A percentile compares a stretch with the other conserved stretches of the same genome.
These are phyloP conservation scores for Ptilorrhoa leucosticta DNA, from an alignment of 2,113 vertebrate genomes.

Conservation along the genomic window DNA sequence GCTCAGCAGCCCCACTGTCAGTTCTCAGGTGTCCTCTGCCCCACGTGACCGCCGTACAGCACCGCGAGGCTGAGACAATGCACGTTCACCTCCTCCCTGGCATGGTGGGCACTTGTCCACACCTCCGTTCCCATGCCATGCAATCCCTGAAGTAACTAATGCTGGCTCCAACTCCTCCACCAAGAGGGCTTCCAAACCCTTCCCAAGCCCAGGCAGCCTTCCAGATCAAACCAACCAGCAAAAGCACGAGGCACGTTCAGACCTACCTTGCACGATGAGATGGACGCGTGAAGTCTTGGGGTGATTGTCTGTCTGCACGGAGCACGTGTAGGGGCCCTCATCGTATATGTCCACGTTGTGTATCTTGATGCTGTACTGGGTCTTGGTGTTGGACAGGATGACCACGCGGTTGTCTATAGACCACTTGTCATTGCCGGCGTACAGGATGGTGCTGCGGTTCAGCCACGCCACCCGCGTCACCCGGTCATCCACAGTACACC, in stretches of 20 bases:
- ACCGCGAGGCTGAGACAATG: neutral
- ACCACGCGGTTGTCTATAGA: constrained; percentile 93
- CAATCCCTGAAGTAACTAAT: accelerated
- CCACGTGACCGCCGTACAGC: accelerated
- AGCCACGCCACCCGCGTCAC: constrained; percentile 95
- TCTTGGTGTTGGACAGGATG: constrained; percentile 88
- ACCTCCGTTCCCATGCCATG: accelerated
- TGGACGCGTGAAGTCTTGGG: constrained; percentile 92
- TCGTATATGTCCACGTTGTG: constrained; percentile 90
- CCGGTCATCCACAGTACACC: constrained; percentile 92
- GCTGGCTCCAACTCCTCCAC: neutral
- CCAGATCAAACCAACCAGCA: accelerated
- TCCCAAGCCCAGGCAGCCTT: neutral
- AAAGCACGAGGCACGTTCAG: accelerated
- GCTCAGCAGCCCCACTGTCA: accelerated
- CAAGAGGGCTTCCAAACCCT: neutral
- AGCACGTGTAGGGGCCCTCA: constrained; percentile 94
- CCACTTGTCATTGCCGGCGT: constrained; percentile 95
- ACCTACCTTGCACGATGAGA: constrained; percentile 94
- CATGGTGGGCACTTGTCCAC: accelerated
- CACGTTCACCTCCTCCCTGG: neutral
- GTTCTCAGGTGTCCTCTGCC: neutral
- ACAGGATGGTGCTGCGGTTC: constrained; percentile 96
- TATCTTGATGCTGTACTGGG: constrained; percentile 98
- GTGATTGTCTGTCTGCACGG: constrained; percentile 94